Evolutionary conservation across 1,140 invertebrate species (phyloP), one percentile per base, ranked within the genome.

Genomic region (Drosophila albomicans): DNA sequence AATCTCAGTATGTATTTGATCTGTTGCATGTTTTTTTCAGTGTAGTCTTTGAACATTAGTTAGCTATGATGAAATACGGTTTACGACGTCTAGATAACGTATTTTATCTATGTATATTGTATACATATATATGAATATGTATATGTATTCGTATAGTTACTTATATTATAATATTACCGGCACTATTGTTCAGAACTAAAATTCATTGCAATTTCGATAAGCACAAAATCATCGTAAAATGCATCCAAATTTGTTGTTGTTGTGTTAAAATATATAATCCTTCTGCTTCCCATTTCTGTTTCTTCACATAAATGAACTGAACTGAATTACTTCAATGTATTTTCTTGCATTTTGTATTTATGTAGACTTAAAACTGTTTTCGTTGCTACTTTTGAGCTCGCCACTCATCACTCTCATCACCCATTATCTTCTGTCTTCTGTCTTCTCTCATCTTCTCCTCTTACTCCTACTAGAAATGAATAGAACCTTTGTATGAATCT

Each of bases 121-220:
- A 61, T 71, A 75, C 79, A 72, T 79, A 61, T 65, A 38, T 70
- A 71, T 78, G 75, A 71, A 72, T 75, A 86, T 72, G 74, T 91
- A 74, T 87, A 67, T 88, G 28, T 81, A 76, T 91, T 67, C 90
- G 73, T 82, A 72, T 76, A 76, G 63, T 72, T 72, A 76, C 78
- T 81, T 80, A 82, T 78, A 67, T 78, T 52, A 64, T 75, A 88
- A 91, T 91, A 75, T 91, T 86, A 75, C 80, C 90, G 81, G 84
- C 84, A 91, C 84, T 91, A 84, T 91, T 91, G 79, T 91, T 91
- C 87, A 56, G 78, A 89, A 91, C 80, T 79, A 8, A 87, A 74
- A 62, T 59, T 64, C 49, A 13, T 59, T 81, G 38, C 20, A 62
- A 65, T 87, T 77, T 48, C 56, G 38, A 62, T 77, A 54, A 70